A percentile compares a stretch with the other conserved stretches of the same genome.
phyloP scores from a whole-genome alignment of 2,113 vertebrate species.

The Tautogolabrus adspersus region DNA sequence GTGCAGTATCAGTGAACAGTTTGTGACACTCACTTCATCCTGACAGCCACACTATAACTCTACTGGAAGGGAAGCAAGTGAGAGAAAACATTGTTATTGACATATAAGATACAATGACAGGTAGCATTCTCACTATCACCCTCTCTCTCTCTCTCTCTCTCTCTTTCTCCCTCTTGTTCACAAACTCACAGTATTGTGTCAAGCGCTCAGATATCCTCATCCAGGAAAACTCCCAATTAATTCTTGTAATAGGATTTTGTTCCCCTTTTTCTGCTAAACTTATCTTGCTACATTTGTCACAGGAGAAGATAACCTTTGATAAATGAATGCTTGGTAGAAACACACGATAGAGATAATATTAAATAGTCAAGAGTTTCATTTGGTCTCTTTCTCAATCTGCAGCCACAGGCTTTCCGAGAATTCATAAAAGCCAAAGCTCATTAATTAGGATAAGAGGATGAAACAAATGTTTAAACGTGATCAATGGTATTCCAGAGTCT shows the following conservation, averaged over 20 bases:
- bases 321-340: slow-evolving; percentile 42
- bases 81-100: slow-evolving; percentile 76
- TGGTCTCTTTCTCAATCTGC: slow-evolving; percentile 21
- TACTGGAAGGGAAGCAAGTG: slow-evolving; percentile 62
- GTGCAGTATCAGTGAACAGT: slow-evolving; percentile 56
- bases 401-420: slow-evolving; percentile 47
- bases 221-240: slow-evolving; percentile 41
- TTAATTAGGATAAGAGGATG: slow-evolving; percentile 55
- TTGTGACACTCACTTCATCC: slow-evolving; percentile 68
- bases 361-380: slow-evolving; percentile 35
- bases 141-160: neutral
- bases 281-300: slow-evolving; percentile 34
- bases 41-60: slow-evolving; percentile 65
- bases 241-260: slow-evolving; percentile 40
- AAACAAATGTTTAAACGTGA: slow-evolving; percentile 17
- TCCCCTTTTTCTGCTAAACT: slow-evolving; percentile 19
- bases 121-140: slow-evolving; percentile 39
- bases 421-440: slow-evolving; percentile 45
- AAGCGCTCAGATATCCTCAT: slow-evolving; percentile 27
- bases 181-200: neutral
- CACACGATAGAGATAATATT: slow-evolving; percentile 34
- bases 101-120: slow-evolving; percentile 66
- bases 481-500: slow-evolving; percentile 8
- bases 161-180: neutral
- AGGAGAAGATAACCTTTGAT: slow-evolving; percentile 55